Evolutionary conservation across 2,113 vertebrate genomes (phyloP), one percentile per base, ranked within the genome.

Genomic region (Todiramphus saurophagus): DNA sequence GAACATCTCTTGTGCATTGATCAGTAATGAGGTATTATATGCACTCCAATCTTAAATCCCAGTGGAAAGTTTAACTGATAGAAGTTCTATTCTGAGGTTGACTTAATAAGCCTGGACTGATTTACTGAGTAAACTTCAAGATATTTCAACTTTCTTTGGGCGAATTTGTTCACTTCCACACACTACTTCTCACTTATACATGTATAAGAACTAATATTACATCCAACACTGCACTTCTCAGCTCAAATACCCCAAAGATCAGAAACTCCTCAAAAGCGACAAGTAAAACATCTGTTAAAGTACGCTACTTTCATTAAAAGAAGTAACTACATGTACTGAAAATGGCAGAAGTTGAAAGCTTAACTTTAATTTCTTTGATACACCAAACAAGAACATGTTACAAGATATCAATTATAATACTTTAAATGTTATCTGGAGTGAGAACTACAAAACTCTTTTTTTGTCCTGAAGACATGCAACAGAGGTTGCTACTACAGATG

Each of bases 21-120:
- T 95, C 90, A 72, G 83, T 95, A 92, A 97, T 97, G 76, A 96
- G 69, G 44, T 88, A 95, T 95, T 96, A 92, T 83, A 93, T 77
- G 43, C 66, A 93, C 30, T 89, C 76, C 92, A 92, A 88, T 80
- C 86, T 92, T 80, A 95, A 96, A 93, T 96, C 88, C 85, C 92
- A 69, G 58, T 50, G 69, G 96, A 78, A 87, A 89, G 79, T 90
- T 96, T 88, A 96, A 89, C 50, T 83, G 88, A 87, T 88, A 86
- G 64, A 90, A 72, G 62, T 94, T 92, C 58, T 95, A 18, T 87
- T 94, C 68, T 87, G 88, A 90, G 66, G 35, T 25, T 87, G 76
- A 89, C 66, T 95, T 93, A 93, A 89, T 44, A 88, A 93, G 77
- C 50, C 77, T 73, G 62, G 77, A 80, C 62, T 79, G 80, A 78